Evolutionary conservation across 92 coral and sea anemone species (phyloP).

Genomic region (Zoanthus sociatus): DNA sequence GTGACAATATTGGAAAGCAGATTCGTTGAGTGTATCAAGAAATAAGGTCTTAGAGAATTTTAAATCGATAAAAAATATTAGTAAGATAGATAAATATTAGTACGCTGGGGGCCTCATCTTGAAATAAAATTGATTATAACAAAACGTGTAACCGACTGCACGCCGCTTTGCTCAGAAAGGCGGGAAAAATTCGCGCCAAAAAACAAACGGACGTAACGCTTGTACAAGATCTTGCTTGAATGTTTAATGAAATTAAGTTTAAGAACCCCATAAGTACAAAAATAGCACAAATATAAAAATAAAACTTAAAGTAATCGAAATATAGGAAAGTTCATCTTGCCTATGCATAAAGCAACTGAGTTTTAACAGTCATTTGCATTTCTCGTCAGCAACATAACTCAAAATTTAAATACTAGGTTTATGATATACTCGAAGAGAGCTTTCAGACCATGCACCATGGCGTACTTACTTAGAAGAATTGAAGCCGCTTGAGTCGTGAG

Average conservation of each 20-base stretch:
- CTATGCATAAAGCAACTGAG: too few species aligned
- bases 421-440: background rate
- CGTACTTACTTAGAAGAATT: conserved; percentile 39
- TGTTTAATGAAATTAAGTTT: too few species aligned
- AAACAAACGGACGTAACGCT: background rate
- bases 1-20: too few species aligned
- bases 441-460: background rate
- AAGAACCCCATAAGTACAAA: too few species aligned
- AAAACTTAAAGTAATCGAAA: too few species aligned
- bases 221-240: background rate
- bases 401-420: background rate
- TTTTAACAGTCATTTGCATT: too few species aligned
- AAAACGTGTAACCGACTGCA: background rate
- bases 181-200: background rate
- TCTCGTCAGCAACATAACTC: background rate
- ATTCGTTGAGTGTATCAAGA: too few species aligned
- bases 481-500: conserved; percentile 41
- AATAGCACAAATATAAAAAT: too few species aligned
- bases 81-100: too few species aligned
- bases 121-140: background rate
- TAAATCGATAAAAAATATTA: background rate
- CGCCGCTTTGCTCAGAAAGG: background rate
- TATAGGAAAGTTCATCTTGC: too few species aligned
- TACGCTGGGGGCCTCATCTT: too few species aligned
- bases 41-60: background rate